Percentiles rank a stretch among this genome's conserved stretches.
Evolutionary conservation across 2,797 vertebrate genomes (phyloP).

Genomic region (Rallus crepitans): DNA sequence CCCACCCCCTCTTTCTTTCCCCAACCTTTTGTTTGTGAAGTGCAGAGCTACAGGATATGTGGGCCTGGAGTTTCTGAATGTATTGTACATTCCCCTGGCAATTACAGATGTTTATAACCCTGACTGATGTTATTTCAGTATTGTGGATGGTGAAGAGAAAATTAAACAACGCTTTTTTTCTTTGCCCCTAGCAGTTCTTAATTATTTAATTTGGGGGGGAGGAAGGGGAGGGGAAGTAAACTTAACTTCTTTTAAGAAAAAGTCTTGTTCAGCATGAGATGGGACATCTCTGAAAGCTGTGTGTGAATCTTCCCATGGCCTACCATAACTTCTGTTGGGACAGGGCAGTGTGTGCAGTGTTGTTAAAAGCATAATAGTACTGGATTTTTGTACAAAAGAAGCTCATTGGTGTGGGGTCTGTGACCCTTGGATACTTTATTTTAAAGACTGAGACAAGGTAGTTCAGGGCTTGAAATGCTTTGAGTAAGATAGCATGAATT

Average conservation of each 20-base stretch:
- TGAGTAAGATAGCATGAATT: not conserved
- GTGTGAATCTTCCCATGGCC: not conserved
- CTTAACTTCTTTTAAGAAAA: not conserved
- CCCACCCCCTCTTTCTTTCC: conserved; percentile 74
- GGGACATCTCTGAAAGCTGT: not conserved
- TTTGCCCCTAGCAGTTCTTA: conserved; percentile 23
- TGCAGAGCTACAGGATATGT: conserved; percentile 75
- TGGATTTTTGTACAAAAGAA: not conserved
- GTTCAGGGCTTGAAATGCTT: not conserved
- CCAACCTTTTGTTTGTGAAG: conserved; percentile 81
- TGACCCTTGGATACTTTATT: not conserved
- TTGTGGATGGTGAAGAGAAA: conserved; percentile 58
- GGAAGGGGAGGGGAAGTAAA: not conserved
- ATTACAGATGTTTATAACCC: conserved; percentile 74
- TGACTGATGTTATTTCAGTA: conserved; percentile 73
- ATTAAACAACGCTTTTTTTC: conserved; percentile 30
- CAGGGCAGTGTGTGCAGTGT: not conserved
- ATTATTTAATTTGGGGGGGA: not conserved
- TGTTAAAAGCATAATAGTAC: not conserved
- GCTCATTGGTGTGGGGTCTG: not conserved
- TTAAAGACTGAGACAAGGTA: not conserved
- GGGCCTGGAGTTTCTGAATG: conserved; percentile 71
- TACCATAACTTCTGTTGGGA: not conserved
- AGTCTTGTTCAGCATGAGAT: not conserved
- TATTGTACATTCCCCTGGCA: conserved; percentile 72